Conservation (phyloP, 2,888 invertebrate genomes). For the Halictus ligatus region DNA sequence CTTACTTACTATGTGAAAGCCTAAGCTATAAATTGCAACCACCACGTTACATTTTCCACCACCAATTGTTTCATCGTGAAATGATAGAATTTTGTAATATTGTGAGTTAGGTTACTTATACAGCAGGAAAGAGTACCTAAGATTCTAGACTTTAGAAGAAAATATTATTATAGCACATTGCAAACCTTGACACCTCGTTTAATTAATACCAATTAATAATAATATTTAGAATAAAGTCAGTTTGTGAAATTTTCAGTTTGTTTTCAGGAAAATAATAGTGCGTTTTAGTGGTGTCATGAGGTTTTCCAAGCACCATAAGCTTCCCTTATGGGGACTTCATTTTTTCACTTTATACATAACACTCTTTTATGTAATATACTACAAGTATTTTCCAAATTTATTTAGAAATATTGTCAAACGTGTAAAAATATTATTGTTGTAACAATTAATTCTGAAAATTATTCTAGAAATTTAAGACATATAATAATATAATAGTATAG, state of each 20-base stretch:
- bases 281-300: background rate
- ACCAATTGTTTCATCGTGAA: slow-evolving; percentile 49
- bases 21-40: slow-evolving; percentile 31
- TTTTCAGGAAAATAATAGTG: background rate
- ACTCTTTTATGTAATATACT: background rate
- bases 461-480: background rate
- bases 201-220: background rate
- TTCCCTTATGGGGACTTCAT: background rate
- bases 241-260: background rate
- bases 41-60: slow-evolving; percentile 72
- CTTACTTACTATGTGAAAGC: background rate
- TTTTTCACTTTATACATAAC: background rate
- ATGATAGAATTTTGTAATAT: background rate
- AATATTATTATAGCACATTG: background rate
- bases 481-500: background rate
- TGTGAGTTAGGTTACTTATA: background rate
- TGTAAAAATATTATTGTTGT: background rate
- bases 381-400: background rate
- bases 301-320: background rate
- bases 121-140: background rate
- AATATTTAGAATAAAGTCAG: background rate
- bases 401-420: background rate
- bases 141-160: background rate
- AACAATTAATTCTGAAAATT: background rate
- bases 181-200: background rate